Conservation (phyloP, 2,113 vertebrate genomes). For the Anolis sagrei region DNA sequence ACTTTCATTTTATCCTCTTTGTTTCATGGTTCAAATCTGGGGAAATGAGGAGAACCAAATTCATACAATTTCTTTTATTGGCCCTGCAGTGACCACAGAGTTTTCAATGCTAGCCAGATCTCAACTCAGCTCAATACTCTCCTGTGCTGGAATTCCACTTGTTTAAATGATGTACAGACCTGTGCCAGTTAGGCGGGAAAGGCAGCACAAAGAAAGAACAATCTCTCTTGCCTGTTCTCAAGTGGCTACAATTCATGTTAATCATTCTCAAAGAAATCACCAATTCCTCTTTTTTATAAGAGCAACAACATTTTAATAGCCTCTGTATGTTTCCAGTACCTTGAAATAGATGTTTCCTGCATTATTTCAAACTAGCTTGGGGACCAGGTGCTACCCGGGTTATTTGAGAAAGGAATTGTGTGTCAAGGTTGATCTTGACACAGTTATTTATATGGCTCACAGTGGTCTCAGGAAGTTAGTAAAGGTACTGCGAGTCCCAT, state of each 20-base stretch:
- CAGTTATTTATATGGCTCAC: no score
- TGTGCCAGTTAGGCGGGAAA: not conserved
- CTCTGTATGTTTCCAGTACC: no score
- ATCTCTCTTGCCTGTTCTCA: not conserved
- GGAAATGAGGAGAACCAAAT: not conserved
- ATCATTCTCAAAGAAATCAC: not conserved
- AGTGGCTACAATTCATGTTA: not conserved
- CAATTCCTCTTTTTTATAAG: not conserved
- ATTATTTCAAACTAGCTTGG: not conserved
- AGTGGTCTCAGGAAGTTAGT: no score
- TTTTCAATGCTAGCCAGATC: not conserved
- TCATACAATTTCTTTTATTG: not conserved
- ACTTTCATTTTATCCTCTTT: not conserved
- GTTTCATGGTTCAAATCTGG: not conserved
- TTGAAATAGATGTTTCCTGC: not conserved
- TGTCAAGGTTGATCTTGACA: no score
- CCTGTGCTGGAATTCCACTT: not conserved
- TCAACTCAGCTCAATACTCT: not conserved
- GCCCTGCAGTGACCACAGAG: conserved; percentile 21
- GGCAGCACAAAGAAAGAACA: not conserved
- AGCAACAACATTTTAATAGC: not conserved
- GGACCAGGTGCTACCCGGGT: no score
- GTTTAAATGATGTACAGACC: not conserved
- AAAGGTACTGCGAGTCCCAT: no score
- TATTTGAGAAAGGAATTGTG: no score